Base-by-base conservation (phyloP, 1,140 invertebrate genomes). In the Neodiprion fabricii region DNA sequence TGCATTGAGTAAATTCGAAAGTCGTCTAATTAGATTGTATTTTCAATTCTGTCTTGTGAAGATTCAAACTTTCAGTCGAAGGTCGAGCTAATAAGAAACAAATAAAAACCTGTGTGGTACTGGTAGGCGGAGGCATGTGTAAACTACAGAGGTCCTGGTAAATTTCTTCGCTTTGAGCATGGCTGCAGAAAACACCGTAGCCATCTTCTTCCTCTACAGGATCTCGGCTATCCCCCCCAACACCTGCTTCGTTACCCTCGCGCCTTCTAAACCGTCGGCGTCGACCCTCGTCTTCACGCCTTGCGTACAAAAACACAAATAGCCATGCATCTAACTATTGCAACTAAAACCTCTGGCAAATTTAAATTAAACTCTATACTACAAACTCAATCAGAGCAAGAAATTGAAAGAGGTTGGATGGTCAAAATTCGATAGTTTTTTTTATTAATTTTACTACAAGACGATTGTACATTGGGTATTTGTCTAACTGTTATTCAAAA, bases 91-190 rank as follows among this genome's bases (percentile, higher is more conserved):
- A 77, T 79, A 71, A 75, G 76, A 79, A 79, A 81, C 74, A 79
- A 81, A 78, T 81, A 83, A 83, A 82, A 84, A 88, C 87, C 86
- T 87, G 85, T 72, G 81, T 80, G 77, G 84, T 83, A 79, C 85
- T 85, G 74, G 84, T 82, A 82, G 84, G 85, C 82, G 86, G 83
- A 78, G 86, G 86, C 78, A 88, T 82, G 74, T 86, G 85, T 76
- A 94, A 90, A 78, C 91, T 91, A 90, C 93, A 95, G 80, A 95
- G 91, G 90, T 95, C 94, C 85, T 95, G 93, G 89, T 95, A 95
- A 86, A 95, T 93, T 88, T 96, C 93, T 86, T 96, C 95, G 86
- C 93, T 92, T 84, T 91, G 90, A 75, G 91, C 91, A 80, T 92
- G 90, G 78, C 90, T 91, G 89, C 91, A 92, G 86, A 90, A 92